These are phyloP conservation scores for Bemisia tabaci DNA, from an alignment of 1,140 invertebrate species.

Conservation along the genomic window DNA sequence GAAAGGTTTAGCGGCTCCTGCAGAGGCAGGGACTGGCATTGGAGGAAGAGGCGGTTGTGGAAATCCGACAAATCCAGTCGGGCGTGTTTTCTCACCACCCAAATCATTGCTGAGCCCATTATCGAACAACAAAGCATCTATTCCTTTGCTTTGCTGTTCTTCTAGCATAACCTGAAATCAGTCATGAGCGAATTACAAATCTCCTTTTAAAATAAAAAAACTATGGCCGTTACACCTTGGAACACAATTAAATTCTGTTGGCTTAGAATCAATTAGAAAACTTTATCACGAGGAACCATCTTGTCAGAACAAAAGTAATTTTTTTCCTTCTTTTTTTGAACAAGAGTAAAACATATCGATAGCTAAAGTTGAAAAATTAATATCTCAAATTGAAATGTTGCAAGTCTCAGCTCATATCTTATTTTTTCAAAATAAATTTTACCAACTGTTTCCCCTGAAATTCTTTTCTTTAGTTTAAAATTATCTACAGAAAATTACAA, in stretches of 20 bases:
- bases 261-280: too few relatives aligned
- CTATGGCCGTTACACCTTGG: background rate
- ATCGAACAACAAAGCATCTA: constrained; percentile 70
- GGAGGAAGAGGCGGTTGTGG: constrained; percentile 49
- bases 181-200: background rate
- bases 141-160: constrained; percentile 40
- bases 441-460: too few relatives aligned
- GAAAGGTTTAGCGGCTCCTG: constrained; percentile 32
- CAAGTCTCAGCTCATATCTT: too few relatives aligned
- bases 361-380: too few relatives aligned
- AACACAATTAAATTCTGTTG: too few relatives aligned
- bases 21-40: constrained; percentile 11
- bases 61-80: constrained; percentile 66
- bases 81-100: constrained; percentile 41
- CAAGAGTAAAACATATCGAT: too few relatives aligned
- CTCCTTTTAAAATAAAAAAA: background rate
- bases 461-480: too few relatives aligned
- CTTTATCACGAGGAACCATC: too few relatives aligned
- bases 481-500: too few relatives aligned
- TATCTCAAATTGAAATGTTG: background rate
- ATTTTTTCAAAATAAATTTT: too few relatives aligned
- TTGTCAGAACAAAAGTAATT: too few relatives aligned
- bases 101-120: constrained; percentile 33
- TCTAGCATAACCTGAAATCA: constrained; percentile 54
- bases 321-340: too few relatives aligned